Percentiles rank a stretch among this genome's conserved stretches.
Evolutionary conservation across 2,888 invertebrate species (phyloP).

Genomic region (Epiblema foenella): DNA sequence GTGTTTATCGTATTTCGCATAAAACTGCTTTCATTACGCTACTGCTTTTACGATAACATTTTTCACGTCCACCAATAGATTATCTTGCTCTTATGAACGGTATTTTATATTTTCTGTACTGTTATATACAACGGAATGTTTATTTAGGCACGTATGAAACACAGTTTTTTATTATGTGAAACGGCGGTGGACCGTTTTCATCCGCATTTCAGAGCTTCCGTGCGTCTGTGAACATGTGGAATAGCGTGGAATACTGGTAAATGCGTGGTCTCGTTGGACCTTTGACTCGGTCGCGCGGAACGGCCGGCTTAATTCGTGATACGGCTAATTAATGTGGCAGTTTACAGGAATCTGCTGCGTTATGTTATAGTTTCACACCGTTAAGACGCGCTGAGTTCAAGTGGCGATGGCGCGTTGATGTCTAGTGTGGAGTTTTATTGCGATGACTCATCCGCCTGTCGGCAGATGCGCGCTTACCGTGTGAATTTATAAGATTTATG

Average conservation of each 20-base stretch:
- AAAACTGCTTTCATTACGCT: conserved; percentile 50
- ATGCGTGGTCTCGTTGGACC: conserved; percentile 66
- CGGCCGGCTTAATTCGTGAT: conserved; percentile 58
- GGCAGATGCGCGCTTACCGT: conserved; percentile 45
- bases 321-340: conserved; percentile 67
- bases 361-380: conserved; percentile 61
- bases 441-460: conserved; percentile 32
- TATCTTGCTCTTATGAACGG: conserved; percentile 43
- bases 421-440: conserved; percentile 47
- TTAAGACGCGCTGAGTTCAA: conserved; percentile 50
- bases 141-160: conserved; percentile 48
- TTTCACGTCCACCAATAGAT: conserved; percentile 45
- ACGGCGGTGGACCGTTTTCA: conserved; percentile 46
- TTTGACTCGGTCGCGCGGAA: conserved; percentile 67
- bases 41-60: conserved; percentile 44
- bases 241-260: conserved; percentile 43
- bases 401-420: conserved; percentile 50
- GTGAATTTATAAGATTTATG: conserved; percentile 21
- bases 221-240: conserved; percentile 36
- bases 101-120: conserved; percentile 40
- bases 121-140: conserved; percentile 43
- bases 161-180: conserved; percentile 51
- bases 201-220: conserved; percentile 45
- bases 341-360: conserved; percentile 55
- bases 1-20: conserved; percentile 64